Evolutionary conservation across 2,113 vertebrate species (phyloP), one percentile per base, ranked within the genome.

Genomic region (Neopipo cinnamomea): DNA sequence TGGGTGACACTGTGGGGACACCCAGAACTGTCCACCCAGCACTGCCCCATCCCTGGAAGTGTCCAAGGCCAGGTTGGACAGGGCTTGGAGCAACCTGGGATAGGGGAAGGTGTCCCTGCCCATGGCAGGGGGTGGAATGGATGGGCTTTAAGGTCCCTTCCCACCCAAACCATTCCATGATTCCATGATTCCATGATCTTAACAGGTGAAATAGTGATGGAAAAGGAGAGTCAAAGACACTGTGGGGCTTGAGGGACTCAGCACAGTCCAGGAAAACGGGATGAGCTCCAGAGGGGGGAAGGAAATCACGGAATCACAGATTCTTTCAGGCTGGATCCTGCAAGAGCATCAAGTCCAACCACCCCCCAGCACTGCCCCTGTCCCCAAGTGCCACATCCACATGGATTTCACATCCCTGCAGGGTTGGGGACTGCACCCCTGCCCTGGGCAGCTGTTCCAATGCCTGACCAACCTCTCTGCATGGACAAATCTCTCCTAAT

Each of bases 231-330:
- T 31, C 9, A 6, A 47, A 23, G 49, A 18, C 44, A 17, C 20
- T 0, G 11, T 0, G 8, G 46, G 5, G 4, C 39, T 2, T 10
- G 47, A 79, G 19, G 56, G 46, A 39, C 14, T 3, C 0, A 0
- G 56, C 24, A 16, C 49, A 16, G 12, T 2, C 44, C 91, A 35
- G 18, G 22, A 55, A 11, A 21, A 49, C 2, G 1, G 30, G 33
- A 2, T 0, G 8, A 73, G 44, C 44, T 9, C 1, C 18, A 1
- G 33, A 13, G 0, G 15, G 37, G 11, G 25, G 17, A 18, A 25
- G 49, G 24, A 50, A 47, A 25, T 24, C 47, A 8, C 12, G 12
- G 23, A 25, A 50, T 14, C 49, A 25, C 49, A 25, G 49, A 50
- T 50, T 25, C 49, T 27, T 50, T 14, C 25, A 50, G 49, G 49